Conservation (phyloP, 2,113 vertebrate genomes). For the Cochlearius cochlearius region DNA sequence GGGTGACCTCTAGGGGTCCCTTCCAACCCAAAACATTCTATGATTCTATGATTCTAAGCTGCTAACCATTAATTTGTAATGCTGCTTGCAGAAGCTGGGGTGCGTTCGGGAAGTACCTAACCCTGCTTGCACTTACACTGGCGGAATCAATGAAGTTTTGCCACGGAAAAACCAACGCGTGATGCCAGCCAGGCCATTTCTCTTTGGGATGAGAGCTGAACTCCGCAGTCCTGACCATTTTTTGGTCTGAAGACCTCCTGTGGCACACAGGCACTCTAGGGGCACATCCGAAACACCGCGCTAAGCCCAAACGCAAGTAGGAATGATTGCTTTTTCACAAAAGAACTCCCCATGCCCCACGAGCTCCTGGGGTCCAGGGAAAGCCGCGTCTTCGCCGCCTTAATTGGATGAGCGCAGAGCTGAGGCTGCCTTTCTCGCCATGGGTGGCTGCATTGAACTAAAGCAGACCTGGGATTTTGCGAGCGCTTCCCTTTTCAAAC, state of each 20-base stretch:
- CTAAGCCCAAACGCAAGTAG: background rate
- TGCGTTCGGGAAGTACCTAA: background rate
- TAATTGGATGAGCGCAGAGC: accelerated
- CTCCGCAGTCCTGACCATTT: background rate
- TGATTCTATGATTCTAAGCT: too few relatives aligned
- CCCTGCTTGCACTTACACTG: background rate
- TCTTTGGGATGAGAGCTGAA: background rate
- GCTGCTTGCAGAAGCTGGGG: background rate
- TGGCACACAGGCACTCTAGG: accelerated
- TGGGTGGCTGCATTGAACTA: background rate
- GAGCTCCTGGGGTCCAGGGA: background rate
- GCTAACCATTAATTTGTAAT: background rate
- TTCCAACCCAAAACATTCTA: too few relatives aligned
- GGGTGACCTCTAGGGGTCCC: too few relatives aligned
- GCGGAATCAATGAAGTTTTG: background rate
- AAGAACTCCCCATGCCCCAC: background rate
- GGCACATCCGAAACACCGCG: accelerated
- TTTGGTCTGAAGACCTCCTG: background rate
- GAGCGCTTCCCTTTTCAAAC: background rate
- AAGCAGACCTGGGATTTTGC: background rate
- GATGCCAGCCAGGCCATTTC: background rate
- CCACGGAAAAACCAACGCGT: accelerated
- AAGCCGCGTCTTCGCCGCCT: background rate
- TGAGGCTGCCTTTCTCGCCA: background rate
- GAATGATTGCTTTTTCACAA: accelerated